These are phyloP conservation scores for Acholoe squamosa DNA, from an alignment of 2,888 invertebrate species.

Conservation along the genomic window DNA sequence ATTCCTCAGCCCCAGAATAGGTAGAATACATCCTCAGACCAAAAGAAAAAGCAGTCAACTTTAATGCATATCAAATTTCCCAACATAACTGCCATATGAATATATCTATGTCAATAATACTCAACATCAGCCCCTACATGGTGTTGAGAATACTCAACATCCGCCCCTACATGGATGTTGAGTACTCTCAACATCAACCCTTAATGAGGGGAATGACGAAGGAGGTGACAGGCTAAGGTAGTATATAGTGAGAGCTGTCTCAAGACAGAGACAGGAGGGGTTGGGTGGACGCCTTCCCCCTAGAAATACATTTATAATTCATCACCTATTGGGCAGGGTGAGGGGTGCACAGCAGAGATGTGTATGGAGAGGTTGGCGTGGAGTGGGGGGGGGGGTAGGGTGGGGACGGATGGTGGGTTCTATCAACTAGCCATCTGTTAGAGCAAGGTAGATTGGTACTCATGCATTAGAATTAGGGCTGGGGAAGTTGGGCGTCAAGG, in stretches of 20 bases:
- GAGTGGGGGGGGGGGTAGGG: background rate
- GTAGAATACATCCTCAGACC: no score
- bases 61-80: no score
- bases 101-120: no score
- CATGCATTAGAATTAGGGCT: background rate
- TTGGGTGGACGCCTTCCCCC: background rate
- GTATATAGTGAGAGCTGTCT: background rate
- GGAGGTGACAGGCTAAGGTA: background rate
- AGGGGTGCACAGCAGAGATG: background rate
- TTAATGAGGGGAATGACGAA: background rate
- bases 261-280: background rate
- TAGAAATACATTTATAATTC: conserved; percentile 21
- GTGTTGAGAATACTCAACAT: no score
- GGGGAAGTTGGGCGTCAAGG: background rate
- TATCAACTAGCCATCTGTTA: conserved; percentile 27
- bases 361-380: background rate
- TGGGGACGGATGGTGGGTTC: background rate
- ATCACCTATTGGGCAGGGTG: background rate
- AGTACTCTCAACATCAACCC: no score
- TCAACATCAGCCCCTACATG: no score
- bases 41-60: no score
- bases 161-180: no score
- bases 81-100: no score
- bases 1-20: no score
- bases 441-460: background rate